Base-by-base conservation (phyloP, 2,113 vertebrate species). In the Thymallus thymallus region DNA sequence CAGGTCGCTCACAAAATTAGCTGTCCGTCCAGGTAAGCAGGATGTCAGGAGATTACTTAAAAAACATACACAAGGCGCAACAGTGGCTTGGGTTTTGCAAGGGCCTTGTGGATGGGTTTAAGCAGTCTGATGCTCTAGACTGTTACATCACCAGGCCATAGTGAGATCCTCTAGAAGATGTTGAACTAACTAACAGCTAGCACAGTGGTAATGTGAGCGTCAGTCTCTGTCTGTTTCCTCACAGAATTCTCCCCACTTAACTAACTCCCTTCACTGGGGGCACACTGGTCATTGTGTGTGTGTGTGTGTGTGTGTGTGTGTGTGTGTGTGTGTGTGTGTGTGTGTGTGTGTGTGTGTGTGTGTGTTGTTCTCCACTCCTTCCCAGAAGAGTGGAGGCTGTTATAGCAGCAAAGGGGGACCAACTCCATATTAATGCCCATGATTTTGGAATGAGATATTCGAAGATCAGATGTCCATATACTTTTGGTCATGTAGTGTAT, bases 1-100 rank as follows among this genome's bases (percentile, higher is more conserved):
- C 26, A 26, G 26, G 26, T 26, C 26, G 26, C 26, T 26, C 26
- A 2, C 26, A 2, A 26, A 26, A 26, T 26, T 26, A 26, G 26
- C 1, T 2, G 26, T 26, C 26, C 26, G 2, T 26, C 26, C 26
- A 26, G 26, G 79, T 82, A 78, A n/a, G 26, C 26, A 26, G 26
- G 26, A 26, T 2, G 26, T 26, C 26, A 26, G 26, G 26, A 26
- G 26, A 26, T 26, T 1, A 26, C 26, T 26, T 26, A 26, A 26
- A 26, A 26, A 26, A 26, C 26, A 2, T 26, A 1, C 26, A 26
- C 26, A 1, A 26, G 26, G 26, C 26, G 26, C 26, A 26, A 26
- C 26, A 26, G 26, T 26, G 26, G 73, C 60, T 45, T 77, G 84
- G 84, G 88, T 90, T 86, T 89, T 46, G 85, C 84, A 80, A 87